Conservation (phyloP, 2,888 invertebrate species). For the Morpho deidamia region DNA sequence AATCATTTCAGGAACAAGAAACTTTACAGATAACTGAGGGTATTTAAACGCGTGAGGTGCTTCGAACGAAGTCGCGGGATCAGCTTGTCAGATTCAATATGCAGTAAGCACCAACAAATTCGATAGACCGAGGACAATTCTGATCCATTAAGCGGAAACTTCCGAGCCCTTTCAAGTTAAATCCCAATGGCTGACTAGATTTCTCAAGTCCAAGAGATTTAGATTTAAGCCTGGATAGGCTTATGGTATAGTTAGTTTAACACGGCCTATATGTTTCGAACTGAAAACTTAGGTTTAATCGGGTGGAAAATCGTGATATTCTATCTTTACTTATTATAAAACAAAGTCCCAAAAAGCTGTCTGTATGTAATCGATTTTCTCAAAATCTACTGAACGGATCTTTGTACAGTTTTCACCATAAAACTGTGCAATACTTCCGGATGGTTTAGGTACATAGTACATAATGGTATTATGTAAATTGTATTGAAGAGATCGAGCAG, state of each 20-base stretch:
- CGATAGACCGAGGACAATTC: slow-evolving; percentile 25
- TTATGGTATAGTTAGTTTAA: background rate
- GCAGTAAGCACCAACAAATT: slow-evolving; percentile 15
- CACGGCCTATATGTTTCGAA: background rate
- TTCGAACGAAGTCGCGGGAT: background rate
- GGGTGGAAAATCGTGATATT: background rate
- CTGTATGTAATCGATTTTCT: too few relatives aligned
- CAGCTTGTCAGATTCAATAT: slow-evolving; percentile 9
- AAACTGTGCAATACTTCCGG: too few relatives aligned
- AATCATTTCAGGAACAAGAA: too few relatives aligned
- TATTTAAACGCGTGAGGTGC: background rate
- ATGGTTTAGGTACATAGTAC: too few relatives aligned
- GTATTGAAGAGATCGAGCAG: too few relatives aligned
- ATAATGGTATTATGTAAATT: too few relatives aligned
- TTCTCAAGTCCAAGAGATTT: slow-evolving; percentile 12
- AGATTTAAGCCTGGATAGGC: background rate
- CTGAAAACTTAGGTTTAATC: background rate
- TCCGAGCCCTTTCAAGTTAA: slow-evolving; percentile 23
- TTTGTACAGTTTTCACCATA: too few relatives aligned
- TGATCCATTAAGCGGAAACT: slow-evolving; percentile 24
- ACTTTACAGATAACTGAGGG: background rate
- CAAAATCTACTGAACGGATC: too few relatives aligned
- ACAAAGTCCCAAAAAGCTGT: too few relatives aligned
- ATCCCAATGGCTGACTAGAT: slow-evolving; percentile 20
- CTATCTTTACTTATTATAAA: too few relatives aligned